Evolutionary conservation across 2,113 vertebrate genomes (phyloP), one percentile per base, ranked within the genome.

Genomic region (Percopsis transmontana): DNA sequence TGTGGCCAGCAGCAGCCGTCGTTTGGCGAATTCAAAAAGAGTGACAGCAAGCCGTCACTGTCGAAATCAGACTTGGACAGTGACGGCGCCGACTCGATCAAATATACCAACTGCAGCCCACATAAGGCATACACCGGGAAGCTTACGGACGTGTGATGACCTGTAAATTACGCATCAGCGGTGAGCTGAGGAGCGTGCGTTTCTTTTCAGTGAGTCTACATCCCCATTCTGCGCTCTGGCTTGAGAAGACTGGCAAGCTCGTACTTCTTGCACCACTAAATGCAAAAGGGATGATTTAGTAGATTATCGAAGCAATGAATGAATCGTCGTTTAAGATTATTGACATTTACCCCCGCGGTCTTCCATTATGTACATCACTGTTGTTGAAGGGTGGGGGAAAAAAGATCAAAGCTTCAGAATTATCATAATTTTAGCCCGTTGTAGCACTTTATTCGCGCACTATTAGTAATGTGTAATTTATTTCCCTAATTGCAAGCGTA

Each of bases 131-230:
- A 91, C 85, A 93, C 90, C 61, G 95, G 94, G 50, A 93, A 93
- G 88, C 93, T 97, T 61, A 96, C 94, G 0, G 95, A 96, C 62
- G 97, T 98, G 16, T 98, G 94, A 98, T 20, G 4, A 1, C 5
- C 15, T 60, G 21, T 58, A 18, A 15, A 13, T 45, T 9, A 70
- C 71, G 55, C 81, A 48, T 1, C 51, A 39, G 65, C 20, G 24
- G 44, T 62, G 54, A 48, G 38, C 48, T 33, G 64, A 60, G 58
- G 66, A 61, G 66, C 40, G 63, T 53, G 61, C 74, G 40, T 72
- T 72, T 47, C 52, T 78, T 41, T 66, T 55, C 61, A 54, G 66
- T 58, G 81, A 63, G 75, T 16, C 11, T 47, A 3, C 79, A 71
- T 59, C 65, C 72, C 41, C 68, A 71, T 42, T 61, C 55, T 42